phyloP scores from a whole-genome alignment of 2,888 invertebrate species.

The Bombyx huttoni region DNA sequence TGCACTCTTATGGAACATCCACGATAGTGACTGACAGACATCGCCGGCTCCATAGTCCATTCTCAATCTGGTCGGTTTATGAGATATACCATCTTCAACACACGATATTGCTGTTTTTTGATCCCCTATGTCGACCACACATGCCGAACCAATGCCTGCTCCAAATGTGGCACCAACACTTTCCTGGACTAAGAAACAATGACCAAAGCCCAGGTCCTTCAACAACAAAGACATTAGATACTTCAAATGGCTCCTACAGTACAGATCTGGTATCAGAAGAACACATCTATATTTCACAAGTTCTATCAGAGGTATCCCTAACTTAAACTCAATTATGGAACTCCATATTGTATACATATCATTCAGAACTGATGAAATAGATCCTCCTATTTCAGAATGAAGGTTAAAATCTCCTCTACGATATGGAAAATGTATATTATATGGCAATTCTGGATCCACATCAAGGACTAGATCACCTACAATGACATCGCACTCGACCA shows the following conservation, averaged over 20 bases:
- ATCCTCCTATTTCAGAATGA: slow-evolving; percentile 87
- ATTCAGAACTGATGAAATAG: slow-evolving; percentile 84
- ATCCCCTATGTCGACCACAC: slow-evolving; percentile 95
- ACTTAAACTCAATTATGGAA: slow-evolving; percentile 80
- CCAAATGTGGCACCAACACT: slow-evolving; percentile 67
- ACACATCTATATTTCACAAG: slow-evolving; percentile 88
- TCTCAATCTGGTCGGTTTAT: slow-evolving; percentile 85
- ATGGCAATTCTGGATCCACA: slow-evolving; percentile 78
- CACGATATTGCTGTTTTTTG: slow-evolving; percentile 96
- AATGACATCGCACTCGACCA: slow-evolving; percentile 75
- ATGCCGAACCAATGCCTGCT: slow-evolving; percentile 79
- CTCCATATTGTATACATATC: slow-evolving; percentile 93
- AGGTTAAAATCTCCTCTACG: slow-evolving; percentile 89
- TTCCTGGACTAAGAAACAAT: slow-evolving; percentile 87
- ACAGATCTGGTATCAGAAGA: slow-evolving; percentile 90
- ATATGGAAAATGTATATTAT: slow-evolving; percentile 92
- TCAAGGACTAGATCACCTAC: slow-evolving; percentile 85
- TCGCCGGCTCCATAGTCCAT: slow-evolving; percentile 94
- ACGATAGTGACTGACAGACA: slow-evolving; percentile 89
- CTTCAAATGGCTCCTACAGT: slow-evolving; percentile 86
- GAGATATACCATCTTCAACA: slow-evolving; percentile 96
- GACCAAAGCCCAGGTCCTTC: slow-evolving; percentile 86
- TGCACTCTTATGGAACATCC: slow-evolving; percentile 90
- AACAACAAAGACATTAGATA: slow-evolving; percentile 87
- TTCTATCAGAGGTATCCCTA: slow-evolving; percentile 80